Evolutionary conservation across 2,797 vertebrate species (phyloP).

Genomic region (Lutjanus campechanus): DNA sequence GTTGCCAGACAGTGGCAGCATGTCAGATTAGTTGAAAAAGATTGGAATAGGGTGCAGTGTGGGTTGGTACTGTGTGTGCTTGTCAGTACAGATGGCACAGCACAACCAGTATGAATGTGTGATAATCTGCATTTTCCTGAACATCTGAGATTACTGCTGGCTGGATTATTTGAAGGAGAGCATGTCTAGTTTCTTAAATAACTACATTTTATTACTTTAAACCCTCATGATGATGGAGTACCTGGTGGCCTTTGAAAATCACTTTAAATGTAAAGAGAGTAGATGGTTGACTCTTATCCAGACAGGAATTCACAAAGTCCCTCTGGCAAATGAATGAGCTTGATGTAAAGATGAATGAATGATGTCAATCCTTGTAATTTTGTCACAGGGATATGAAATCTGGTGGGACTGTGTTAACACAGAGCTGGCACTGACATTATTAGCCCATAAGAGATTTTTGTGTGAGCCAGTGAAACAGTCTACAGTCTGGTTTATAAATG

Average conservation of each 20-base stretch:
- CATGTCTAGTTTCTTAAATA: slow-evolving; percentile 35
- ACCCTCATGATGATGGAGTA: not conserved
- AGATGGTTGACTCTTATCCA: not conserved
- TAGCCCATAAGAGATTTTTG: not conserved
- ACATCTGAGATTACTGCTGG: slow-evolving; percentile 52
- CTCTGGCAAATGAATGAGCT: not conserved
- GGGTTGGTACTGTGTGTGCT: slow-evolving; percentile 15
- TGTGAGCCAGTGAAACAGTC: not conserved
- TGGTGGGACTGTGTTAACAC: not conserved
- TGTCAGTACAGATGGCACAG: slow-evolving; percentile 53
- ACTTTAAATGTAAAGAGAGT: not conserved
- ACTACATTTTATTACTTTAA: slow-evolving; percentile 13
- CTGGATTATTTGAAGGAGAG: slow-evolving; percentile 64
- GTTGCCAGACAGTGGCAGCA: slow-evolving; percentile 16
- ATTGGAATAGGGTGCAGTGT: slow-evolving; percentile 22
- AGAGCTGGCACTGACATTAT: not conserved
- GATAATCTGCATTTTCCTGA: slow-evolving; percentile 66
- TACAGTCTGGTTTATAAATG: not conserved
- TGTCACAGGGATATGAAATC: not conserved
- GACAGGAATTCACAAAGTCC: not conserved
- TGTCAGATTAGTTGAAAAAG: slow-evolving; percentile 50
- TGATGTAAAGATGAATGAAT: not conserved
- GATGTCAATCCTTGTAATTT: not conserved
- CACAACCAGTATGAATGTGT: slow-evolving; percentile 8
- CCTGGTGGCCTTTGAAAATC: not conserved